phyloP scores from a whole-genome alignment of 1,140 invertebrate species.

The Mylabris phalerata region DNA sequence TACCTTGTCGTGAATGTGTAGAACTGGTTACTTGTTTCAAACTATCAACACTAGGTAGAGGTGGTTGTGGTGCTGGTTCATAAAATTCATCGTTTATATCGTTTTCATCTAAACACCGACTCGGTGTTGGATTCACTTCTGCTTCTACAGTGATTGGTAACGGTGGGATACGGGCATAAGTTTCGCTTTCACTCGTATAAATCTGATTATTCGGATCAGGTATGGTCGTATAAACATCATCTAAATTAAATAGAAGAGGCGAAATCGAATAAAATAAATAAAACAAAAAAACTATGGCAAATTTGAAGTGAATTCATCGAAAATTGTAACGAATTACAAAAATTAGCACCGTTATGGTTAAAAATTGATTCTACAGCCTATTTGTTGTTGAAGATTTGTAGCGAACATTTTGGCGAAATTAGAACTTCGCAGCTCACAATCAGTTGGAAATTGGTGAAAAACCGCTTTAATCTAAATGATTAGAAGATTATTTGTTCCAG shows the following conservation, averaged over 20 bases:
- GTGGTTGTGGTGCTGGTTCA: conserved; percentile 44
- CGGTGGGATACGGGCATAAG: conserved; percentile 80
- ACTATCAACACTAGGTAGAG: conserved; percentile 54
- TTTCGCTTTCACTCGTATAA: conserved; percentile 76
- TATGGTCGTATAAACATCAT: conserved; percentile 86
- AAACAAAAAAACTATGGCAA: too few relatives aligned
- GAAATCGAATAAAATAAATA: neutral
- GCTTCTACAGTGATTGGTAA: conserved; percentile 48
- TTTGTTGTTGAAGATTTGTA: too few relatives aligned
- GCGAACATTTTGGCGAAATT: neutral
- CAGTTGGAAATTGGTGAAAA: neutral
- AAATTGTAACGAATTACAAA: too few relatives aligned
- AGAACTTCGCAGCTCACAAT: neutral
- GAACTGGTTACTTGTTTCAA: conserved; percentile 50
- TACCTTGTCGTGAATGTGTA: conserved; percentile 59
- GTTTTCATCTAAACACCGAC: neutral
- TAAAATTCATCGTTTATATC: conserved; percentile 17
- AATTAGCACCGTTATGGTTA: too few relatives aligned
- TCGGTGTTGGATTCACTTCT: conserved; percentile 44
- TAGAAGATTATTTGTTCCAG: too few relatives aligned
- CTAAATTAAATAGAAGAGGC: conserved; percentile 41
- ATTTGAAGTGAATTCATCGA: too few relatives aligned
- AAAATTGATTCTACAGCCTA: too few relatives aligned
- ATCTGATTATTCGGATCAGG: conserved; percentile 67
- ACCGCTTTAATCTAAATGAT: too few relatives aligned